phyloP scores from a whole-genome alignment of 2,113 vertebrate species.

The Burhinus oedicnemus region DNA sequence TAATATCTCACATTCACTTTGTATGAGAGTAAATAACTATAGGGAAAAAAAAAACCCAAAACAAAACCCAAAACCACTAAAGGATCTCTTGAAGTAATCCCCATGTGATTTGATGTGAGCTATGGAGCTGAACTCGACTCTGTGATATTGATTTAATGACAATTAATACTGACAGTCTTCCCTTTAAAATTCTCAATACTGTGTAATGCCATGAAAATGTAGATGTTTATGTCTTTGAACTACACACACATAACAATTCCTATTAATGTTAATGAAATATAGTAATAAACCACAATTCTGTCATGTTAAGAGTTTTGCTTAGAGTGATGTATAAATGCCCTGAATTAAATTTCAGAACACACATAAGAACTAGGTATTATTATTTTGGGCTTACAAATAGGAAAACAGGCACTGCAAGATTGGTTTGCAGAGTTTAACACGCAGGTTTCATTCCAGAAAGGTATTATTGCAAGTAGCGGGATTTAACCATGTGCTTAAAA shows the following conservation, averaged over 20 bases:
- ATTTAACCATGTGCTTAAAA: constrained; percentile 11
- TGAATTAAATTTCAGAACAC: neutral
- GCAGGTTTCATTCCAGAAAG: constrained; percentile 4
- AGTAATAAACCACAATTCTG: neutral
- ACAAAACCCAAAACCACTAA: neutral
- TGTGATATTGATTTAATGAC: neutral
- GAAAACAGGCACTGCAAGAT: neutral
- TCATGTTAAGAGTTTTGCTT: neutral
- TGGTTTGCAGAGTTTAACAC: neutral
- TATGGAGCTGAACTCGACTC: neutral
- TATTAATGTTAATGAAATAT: neutral
- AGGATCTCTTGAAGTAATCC: neutral
- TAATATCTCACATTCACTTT: neutral
- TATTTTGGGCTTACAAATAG: neutral
- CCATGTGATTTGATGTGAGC: neutral
- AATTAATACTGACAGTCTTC: neutral
- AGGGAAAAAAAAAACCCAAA: neutral
- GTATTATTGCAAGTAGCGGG: neutral
- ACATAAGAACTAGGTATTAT: neutral
- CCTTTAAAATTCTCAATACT: neutral
- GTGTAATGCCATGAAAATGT: neutral
- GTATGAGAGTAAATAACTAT: neutral
- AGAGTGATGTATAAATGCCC: neutral
- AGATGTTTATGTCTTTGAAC: neutral
- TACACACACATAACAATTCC: neutral